phyloP scores from a whole-genome alignment of 1,140 invertebrate species.

The Drepana arcuata region DNA sequence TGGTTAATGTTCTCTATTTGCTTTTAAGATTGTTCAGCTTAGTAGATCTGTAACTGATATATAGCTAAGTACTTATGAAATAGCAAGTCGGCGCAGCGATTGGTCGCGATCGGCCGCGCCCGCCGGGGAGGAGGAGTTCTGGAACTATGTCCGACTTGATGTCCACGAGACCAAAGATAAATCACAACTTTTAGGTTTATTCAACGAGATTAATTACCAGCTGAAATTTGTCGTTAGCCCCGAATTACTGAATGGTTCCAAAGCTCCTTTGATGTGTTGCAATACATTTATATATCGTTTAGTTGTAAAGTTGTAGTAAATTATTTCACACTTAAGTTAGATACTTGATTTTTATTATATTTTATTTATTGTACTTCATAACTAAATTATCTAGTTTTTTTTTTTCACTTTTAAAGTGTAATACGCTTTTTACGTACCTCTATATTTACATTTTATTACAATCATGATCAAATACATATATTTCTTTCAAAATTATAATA shows the following conservation, averaged over 20 bases:
- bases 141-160: slow-evolving; percentile 47
- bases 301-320: slow-evolving; percentile 69
- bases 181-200: slow-evolving; percentile 61
- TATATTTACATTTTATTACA: slow-evolving; percentile 64
- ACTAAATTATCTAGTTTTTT: slow-evolving; percentile 57
- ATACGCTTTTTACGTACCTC: slow-evolving; percentile 66
- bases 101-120: slow-evolving; percentile 15
- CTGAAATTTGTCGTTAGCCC: slow-evolving; percentile 40
- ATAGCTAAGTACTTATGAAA: slow-evolving; percentile 70
- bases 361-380: slow-evolving; percentile 65
- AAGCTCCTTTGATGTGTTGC: slow-evolving; percentile 66
- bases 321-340: slow-evolving; percentile 67
- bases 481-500: slow-evolving; percentile 44
- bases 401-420: slow-evolving; percentile 63
- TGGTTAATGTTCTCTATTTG: slow-evolving; percentile 60
- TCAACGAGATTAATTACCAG: slow-evolving; percentile 47
- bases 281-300: slow-evolving; percentile 65
- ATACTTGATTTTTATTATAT: slow-evolving; percentile 59
- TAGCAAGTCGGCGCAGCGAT: slow-evolving; percentile 20
- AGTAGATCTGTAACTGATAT: slow-evolving; percentile 69
- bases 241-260: slow-evolving; percentile 58
- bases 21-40: slow-evolving; percentile 63
- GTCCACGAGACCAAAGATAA: slow-evolving; percentile 66
- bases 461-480: slow-evolving; percentile 64
- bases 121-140: slow-evolving; percentile 53